These are phyloP conservation scores for Asbolus verrucosus DNA, from an alignment of 1,140 invertebrate species.

Conservation along the genomic window DNA sequence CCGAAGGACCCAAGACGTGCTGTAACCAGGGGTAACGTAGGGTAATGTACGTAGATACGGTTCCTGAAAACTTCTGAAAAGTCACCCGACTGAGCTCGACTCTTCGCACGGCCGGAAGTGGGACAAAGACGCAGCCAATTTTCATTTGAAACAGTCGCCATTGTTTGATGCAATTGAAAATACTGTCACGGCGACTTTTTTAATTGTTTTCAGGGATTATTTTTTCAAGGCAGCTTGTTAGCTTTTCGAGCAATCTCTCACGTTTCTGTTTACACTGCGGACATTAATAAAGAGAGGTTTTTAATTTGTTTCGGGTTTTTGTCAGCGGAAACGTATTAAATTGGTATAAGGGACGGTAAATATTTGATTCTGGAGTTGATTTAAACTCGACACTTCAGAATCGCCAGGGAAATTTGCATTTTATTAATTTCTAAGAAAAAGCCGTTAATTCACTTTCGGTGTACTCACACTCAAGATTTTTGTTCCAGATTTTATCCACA, in stretches of 20 bases:
- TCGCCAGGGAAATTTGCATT: slow-evolving; percentile 15
- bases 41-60: slow-evolving; percentile 49
- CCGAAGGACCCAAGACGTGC: slow-evolving; percentile 48
- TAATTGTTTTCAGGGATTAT: slow-evolving; percentile 40
- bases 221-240: slow-evolving; percentile 37
- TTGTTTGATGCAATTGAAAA: slow-evolving; percentile 11
- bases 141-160: slow-evolving; percentile 1
- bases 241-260: slow-evolving; percentile 21
- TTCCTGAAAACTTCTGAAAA: slow-evolving; percentile 39
- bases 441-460: neutral
- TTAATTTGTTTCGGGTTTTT: slow-evolving; percentile 44
- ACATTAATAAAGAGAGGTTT: slow-evolving; percentile 41
- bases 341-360: slow-evolving; percentile 40
- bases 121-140: slow-evolving; percentile 14
- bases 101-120: neutral
- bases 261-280: slow-evolving; percentile 35
- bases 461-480: neutral
- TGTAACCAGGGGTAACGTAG: slow-evolving; percentile 50
- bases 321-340: slow-evolving; percentile 39
- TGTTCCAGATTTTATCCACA: slow-evolving; percentile 12
- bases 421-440: slow-evolving; percentile 24
- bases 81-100: slow-evolving; percentile 27
- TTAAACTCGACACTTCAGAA: slow-evolving; percentile 35
- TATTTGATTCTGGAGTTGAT: slow-evolving; percentile 38
- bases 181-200: slow-evolving; percentile 4